Base-by-base conservation (phyloP, 1,140 invertebrate genomes). In the Drosophila nigromelanica region DNA sequence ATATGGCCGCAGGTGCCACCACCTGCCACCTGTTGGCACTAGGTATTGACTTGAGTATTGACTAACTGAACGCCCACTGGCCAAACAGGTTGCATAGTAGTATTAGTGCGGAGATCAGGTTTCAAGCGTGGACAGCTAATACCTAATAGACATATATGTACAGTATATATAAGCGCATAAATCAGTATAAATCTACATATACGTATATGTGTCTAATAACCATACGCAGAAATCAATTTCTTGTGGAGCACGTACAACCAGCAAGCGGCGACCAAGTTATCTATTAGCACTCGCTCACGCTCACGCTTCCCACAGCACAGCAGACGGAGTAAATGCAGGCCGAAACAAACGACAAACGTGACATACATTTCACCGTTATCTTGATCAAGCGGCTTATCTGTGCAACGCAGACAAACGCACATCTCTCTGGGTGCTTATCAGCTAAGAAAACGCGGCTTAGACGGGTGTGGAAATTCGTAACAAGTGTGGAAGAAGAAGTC, bases 281-380 rank as follows among this genome's bases (percentile, higher is more conserved):
- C 76, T 73, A 67, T 61, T 56, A 69, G 58, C 68, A 35, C 7
- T 10, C 33, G 33, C 33, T 35, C 33, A 85, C 67, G 80, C 76
- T 86, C 59, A 30, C 40, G 50, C 63, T 73, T 66, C 48, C 40
- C 47, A 47, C 59, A 40, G 12, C 47, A 47, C 59, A 40, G 12
- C 39, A 12, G 50, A 21, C 37, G n/a, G n/a, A 5, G 39, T 70
- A 68, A 70, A 79, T 52, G 67, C 59, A 52, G 62, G 47, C 37
- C 42, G 52, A 59, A 74, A 63, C 73, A 78, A 75, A 69, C 73
- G 56, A 59, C 75, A 86, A 73, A 86, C 82, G 83, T 87, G 82
- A 87, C 82, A 87, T 71, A 87, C 83, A 83, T 87, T 89, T 54
- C 61, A 60, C 52, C 58, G 48, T 89, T 89, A 87, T 87, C 82